Base-by-base conservation (phyloP, 2,888 invertebrate species). In the Platerodrilus igneus region DNA sequence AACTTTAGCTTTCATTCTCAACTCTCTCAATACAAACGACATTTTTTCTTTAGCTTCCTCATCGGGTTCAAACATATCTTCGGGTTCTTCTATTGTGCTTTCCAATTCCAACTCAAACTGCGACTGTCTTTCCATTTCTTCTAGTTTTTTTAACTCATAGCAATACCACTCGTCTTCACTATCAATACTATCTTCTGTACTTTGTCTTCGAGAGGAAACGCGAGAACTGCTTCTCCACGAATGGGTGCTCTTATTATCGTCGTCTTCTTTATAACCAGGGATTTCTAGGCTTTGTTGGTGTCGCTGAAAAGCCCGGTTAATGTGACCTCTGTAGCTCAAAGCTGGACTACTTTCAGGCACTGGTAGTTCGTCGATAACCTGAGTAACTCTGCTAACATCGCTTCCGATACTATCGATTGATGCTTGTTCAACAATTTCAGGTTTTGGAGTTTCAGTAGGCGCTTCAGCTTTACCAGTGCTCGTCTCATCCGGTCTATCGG, bases 161-260 rank as follows among this genome's bases (percentile, higher is more conserved):
- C 88, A 87, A 58, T 90, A 92, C 84, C 91, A 92, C 64, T 92
- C 91, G 60, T 92, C 92, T 68, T 92, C 92, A 15, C 88, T 89
- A 63, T 92, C 92, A 39, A 92, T 91, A 56, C 89, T 89, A 55
- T 91, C 91, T 69, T 92, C 92, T 0, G 91, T 91, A 59, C 90
- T 90, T 68, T 92, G 91, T 32, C 91, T 75, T 50, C 91, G 74
- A 0, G 90, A 90, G 2, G 90, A 90, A 1, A 86, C 84, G 52
- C 86, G 72, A 0, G 90, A 91, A 1, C 87, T 83, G 56, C 90
- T 90, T 52, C 90, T 76, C 75, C 86, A 88, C 0, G 90, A 90
- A 69, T 90, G 86, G 2, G 87, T 90, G 62, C 90, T 90, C 53
- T 83, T 75, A 53, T 83, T 87, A 57, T 91, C 91, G 42, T 83